These are phyloP conservation scores for Agriopis leucophaearia DNA, from an alignment of 2,888 invertebrate species.

Conservation along the genomic window DNA sequence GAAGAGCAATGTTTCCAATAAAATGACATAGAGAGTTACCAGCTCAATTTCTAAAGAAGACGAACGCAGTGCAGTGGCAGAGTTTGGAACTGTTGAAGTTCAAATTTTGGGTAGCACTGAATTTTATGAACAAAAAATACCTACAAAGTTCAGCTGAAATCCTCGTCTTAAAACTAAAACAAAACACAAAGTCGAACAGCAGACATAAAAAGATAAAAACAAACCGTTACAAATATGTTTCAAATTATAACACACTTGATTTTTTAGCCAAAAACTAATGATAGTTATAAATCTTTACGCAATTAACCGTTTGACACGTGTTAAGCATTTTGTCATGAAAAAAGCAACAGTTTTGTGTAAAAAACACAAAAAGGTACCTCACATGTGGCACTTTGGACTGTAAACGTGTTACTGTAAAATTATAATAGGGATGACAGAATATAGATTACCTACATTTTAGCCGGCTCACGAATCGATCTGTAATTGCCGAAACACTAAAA, in stretches of 20 bases:
- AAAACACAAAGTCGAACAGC: not conserved
- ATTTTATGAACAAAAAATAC: no score
- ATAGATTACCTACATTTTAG: not conserved
- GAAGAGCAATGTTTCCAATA: no score
- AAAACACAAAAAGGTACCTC: slow-evolving; percentile 39
- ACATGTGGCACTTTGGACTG: slow-evolving; percentile 49
- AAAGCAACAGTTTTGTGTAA: slow-evolving; percentile 32
- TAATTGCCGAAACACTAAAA: not conserved
- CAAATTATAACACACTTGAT: slow-evolving; percentile 42
- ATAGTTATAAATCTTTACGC: slow-evolving; percentile 62
- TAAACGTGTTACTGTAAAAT: slow-evolving; percentile 4
- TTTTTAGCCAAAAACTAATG: slow-evolving; percentile 45
- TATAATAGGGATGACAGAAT: slow-evolving; percentile 1
- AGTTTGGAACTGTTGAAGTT: no score
- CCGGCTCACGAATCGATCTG: not conserved
- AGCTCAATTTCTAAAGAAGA: no score
- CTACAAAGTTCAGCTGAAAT: no score
- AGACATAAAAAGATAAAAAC: slow-evolving; percentile 13
- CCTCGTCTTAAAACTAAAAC: no score
- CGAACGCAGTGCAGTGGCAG: no score
- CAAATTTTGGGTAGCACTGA: no score
- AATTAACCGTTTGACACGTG: slow-evolving; percentile 69
- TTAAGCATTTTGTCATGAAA: slow-evolving; percentile 46
- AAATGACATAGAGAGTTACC: no score
- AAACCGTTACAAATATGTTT: slow-evolving; percentile 40